Evolutionary conservation across 2,888 invertebrate genomes (phyloP).

Genomic region (Sarcophaga caerulescens): DNA sequence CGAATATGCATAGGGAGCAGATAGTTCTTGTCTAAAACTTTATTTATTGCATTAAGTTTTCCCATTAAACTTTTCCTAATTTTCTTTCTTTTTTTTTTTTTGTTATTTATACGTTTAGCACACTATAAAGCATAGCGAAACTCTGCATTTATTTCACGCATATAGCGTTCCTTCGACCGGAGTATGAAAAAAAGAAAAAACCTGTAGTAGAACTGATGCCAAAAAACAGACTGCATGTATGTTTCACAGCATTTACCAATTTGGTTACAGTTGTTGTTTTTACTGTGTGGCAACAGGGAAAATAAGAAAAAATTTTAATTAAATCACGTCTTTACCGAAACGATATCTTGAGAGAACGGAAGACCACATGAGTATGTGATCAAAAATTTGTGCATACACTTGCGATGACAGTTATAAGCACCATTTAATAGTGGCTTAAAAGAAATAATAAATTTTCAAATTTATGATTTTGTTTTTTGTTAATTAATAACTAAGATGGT

Average conservation of each 20-base stretch:
- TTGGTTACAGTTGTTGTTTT: too few species aligned
- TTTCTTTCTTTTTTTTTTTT: not conserved
- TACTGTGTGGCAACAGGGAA: too few species aligned
- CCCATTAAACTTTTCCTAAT: constrained; percentile 15
- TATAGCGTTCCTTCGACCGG: not conserved
- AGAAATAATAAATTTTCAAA: too few species aligned
- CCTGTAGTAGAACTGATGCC: not conserved
- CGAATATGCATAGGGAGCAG: too few species aligned
- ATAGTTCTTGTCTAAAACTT: not conserved
- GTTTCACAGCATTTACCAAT: too few species aligned
- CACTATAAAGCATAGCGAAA: not conserved
- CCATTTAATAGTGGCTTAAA: not conserved
- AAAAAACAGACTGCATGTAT: too few species aligned
- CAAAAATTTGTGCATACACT: not conserved
- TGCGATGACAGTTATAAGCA: not conserved
- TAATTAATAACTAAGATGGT: too few species aligned
- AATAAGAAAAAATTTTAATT: not conserved
- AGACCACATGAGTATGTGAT: not conserved
- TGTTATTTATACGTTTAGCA: not conserved
- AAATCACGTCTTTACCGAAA: not conserved
- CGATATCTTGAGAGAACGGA: not conserved
- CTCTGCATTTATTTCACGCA: too few species aligned
- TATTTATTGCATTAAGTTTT: constrained; percentile 28
- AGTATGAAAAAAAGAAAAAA: not conserved
- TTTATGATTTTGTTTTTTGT: too few species aligned